phyloP scores from a whole-genome alignment of 2,113 vertebrate species.

The Pongo abelii region DNA sequence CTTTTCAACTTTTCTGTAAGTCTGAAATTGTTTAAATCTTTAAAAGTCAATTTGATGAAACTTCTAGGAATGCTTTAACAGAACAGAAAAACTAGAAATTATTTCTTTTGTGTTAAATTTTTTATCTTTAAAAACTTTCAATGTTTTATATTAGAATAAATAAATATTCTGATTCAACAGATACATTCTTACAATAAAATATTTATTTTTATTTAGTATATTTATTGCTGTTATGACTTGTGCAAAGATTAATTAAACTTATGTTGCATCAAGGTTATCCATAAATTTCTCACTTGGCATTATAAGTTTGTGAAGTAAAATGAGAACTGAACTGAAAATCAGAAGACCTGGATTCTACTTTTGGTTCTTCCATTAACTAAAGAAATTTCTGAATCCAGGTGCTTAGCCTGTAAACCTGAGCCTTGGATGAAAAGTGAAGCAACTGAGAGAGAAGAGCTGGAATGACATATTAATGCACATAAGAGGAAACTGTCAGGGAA shows the following conservation, averaged over 20 bases:
- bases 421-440: background rate
- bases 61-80: background rate
- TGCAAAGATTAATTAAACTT: background rate
- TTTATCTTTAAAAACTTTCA: background rate
- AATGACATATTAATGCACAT: background rate
- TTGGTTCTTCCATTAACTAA: background rate
- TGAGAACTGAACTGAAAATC: background rate
- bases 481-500: background rate
- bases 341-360: background rate
- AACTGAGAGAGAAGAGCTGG: background rate
- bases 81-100: background rate
- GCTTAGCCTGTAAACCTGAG: background rate
- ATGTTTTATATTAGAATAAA: background rate
- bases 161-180: background rate
- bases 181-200: background rate
- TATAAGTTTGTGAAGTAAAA: background rate
- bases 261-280: background rate
- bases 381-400: background rate
- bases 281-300: background rate
- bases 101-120: background rate
- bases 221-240: background rate
- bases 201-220: background rate
- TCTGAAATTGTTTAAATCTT: background rate
- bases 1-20: background rate
- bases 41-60: background rate